A percentile compares a stretch with the other conserved stretches of the same genome.
phyloP scores from a whole-genome alignment of 1,140 invertebrate species.

The Neuroterus valhalla region DNA sequence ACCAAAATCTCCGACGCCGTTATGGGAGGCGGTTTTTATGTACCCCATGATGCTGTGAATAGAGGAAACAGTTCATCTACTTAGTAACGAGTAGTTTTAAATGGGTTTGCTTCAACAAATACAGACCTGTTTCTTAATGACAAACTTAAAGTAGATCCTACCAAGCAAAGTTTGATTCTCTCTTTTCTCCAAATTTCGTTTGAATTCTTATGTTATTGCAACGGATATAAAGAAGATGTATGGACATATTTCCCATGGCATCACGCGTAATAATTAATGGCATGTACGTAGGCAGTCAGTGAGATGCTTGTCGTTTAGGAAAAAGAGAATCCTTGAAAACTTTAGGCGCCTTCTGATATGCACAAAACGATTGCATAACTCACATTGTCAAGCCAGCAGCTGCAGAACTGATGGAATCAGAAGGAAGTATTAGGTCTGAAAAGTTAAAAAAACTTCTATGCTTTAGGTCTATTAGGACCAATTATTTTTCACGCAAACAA shows the following conservation, averaged over 20 bases:
- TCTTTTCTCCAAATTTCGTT: constrained; percentile 41
- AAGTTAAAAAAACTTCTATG: no score
- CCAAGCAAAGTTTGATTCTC: constrained; percentile 49
- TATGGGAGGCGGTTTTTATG: constrained; percentile 46
- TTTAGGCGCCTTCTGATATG: constrained; percentile 18
- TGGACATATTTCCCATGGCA: no score
- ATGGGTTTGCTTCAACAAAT: constrained; percentile 55
- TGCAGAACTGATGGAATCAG: neutral
- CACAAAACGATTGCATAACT: neutral
- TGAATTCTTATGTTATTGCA: constrained; percentile 7
- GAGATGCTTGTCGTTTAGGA: neutral
- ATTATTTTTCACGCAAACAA: no score
- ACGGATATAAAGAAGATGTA: constrained; percentile 42
- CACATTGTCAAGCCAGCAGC: neutral
- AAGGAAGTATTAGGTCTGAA: constrained; percentile 30
- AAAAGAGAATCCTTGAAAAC: constrained; percentile 28
- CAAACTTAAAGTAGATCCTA: constrained; percentile 47
- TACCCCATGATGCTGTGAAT: constrained; percentile 70
- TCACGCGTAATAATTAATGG: no score
- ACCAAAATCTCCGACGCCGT: constrained; percentile 1
- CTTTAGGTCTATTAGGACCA: no score
- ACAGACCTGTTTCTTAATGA: constrained; percentile 43
- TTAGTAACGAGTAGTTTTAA: constrained; percentile 52
- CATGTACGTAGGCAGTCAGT: no score
- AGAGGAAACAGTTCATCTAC: constrained; percentile 58